Evolutionary conservation across 2,113 vertebrate species (phyloP).

Genomic region (Pantherophis guttatus): DNA sequence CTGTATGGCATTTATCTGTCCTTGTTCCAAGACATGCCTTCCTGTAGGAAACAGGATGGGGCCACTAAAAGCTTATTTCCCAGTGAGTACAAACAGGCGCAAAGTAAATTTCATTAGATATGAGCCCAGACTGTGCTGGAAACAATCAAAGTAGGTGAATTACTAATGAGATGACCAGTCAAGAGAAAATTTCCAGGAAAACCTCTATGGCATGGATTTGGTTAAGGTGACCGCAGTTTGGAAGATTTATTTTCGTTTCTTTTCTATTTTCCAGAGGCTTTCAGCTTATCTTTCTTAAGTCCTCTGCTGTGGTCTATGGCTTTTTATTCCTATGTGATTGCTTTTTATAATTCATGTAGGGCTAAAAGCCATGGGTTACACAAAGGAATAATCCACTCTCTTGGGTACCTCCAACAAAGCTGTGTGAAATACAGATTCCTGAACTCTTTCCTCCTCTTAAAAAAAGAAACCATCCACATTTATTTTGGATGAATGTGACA

Average conservation of each 20-base stretch:
- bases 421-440: conserved; percentile 31
- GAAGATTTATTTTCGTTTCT: conserved; percentile 3
- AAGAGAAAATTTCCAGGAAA: conserved; percentile 6
- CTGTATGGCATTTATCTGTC: background rate
- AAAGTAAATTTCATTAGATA: background rate
- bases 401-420: conserved; percentile 46
- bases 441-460: background rate
- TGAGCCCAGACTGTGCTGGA: background rate
- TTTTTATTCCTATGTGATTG: conserved; percentile 99
- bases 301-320: conserved; percentile 98
- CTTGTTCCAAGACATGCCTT: background rate
- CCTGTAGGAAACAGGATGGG: conserved; percentile 1
- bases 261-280: conserved; percentile 34
- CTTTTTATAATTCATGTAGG: conserved; percentile 93
- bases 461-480: background rate
- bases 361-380: conserved; percentile 99
- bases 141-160: background rate
- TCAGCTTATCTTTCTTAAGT: conserved; percentile 59
- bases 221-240: conserved; percentile 16
- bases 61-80: conserved; percentile 51
- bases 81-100: conserved; percentile 24
- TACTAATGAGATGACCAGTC: background rate
- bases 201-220: background rate
- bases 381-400: conserved; percentile 74
- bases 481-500: conserved; percentile 28